phyloP scores from a whole-genome alignment of 2,797 vertebrate genomes.

The Enteromius anoplus region DNA sequence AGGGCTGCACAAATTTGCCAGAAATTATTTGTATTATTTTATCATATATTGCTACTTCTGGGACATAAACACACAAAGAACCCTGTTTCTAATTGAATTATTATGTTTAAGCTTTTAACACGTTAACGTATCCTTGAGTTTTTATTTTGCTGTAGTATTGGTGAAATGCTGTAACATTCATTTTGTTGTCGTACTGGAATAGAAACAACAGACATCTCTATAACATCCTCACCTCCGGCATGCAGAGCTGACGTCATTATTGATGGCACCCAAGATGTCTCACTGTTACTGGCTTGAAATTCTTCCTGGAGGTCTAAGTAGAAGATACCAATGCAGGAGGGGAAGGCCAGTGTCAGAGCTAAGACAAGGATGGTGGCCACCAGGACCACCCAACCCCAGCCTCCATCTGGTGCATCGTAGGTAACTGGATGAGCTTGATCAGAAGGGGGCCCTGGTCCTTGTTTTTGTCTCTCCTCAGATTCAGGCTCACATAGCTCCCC shows the following conservation, averaged over 20 bases:
- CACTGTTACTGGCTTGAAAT: constrained; percentile 88
- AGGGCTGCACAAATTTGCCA: background rate
- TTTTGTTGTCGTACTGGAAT: background rate
- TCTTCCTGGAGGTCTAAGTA: constrained; percentile 89
- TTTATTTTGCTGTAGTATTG: background rate
- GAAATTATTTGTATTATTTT: background rate
- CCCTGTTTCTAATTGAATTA: background rate
- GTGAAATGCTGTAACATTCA: background rate
- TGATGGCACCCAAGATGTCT: constrained; percentile 94
- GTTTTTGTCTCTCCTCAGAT: constrained; percentile 56
- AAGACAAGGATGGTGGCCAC: constrained; percentile 81
- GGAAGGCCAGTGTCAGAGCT: constrained; percentile 86
- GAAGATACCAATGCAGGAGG: constrained; percentile 87
- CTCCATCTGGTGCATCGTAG: constrained; percentile 74
- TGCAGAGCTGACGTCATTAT: constrained; percentile 89
- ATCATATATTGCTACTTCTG: background rate
- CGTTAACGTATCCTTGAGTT: background rate
- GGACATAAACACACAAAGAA: background rate
- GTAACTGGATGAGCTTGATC: constrained; percentile 14
- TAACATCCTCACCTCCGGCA: constrained; percentile 81
- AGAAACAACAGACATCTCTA: background rate
- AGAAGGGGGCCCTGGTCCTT: background rate
- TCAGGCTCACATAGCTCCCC: constrained; percentile 54
- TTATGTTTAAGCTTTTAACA: background rate
- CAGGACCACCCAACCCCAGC: constrained; percentile 94